These are phyloP conservation scores for Ivindomyrus marchei DNA, from an alignment of 2,113 vertebrate species.

Conservation along the genomic window DNA sequence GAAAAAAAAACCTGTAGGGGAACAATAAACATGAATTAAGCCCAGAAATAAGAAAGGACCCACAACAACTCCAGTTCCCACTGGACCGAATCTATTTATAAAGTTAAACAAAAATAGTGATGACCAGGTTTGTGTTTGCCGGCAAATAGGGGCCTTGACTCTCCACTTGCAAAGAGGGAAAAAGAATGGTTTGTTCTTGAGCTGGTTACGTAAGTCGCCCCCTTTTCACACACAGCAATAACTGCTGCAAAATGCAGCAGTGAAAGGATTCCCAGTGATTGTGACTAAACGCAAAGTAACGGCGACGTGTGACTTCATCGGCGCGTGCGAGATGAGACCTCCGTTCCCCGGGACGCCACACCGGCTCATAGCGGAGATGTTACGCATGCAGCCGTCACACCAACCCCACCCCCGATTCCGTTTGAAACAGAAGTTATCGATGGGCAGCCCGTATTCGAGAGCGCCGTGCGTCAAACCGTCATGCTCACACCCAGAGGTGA, in stretches of 20 bases:
- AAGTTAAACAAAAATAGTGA: neutral
- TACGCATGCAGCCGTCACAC: neutral
- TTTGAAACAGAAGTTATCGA: neutral
- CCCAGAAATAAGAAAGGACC: constrained; percentile 6
- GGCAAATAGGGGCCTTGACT: neutral
- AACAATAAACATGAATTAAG: constrained; percentile 17
- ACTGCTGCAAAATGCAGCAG: neutral
- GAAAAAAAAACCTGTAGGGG: constrained; percentile 23
- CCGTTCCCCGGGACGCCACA: neutral
- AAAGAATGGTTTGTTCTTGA: constrained; percentile 37
- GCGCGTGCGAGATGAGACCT: neutral
- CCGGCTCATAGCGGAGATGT: neutral
- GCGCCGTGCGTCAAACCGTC: neutral
- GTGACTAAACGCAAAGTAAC: neutral
- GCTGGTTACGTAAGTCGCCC: constrained; percentile 34
- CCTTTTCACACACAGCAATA: constrained; percentile 25
- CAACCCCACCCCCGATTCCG: neutral
- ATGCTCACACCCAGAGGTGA: neutral
- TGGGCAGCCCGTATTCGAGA: neutral
- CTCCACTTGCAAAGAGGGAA: constrained; percentile 2
- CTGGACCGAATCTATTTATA: constrained; percentile 5
- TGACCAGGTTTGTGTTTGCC: neutral
- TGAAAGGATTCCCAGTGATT: neutral
- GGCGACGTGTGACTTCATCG: neutral
- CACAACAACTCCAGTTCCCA: neutral